phyloP scores from a whole-genome alignment of 2,797 vertebrate species.

The Danio jaintianensis region DNA sequence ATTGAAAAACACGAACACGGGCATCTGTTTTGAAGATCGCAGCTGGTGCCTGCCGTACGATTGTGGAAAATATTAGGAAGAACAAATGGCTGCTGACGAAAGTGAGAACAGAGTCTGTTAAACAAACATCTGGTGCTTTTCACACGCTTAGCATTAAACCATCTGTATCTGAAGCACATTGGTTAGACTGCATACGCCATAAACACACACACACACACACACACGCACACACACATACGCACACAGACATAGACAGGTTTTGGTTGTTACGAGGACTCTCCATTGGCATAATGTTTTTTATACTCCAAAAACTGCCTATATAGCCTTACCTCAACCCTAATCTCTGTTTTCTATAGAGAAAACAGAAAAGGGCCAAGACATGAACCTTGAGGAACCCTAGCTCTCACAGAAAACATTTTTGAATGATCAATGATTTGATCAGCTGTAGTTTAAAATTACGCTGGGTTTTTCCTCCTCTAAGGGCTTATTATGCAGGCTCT shows the following conservation, averaged over 20 bases:
- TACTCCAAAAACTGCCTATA: too few species aligned
- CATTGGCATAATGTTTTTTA: too few species aligned
- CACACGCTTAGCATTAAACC: slow-evolving; percentile 54
- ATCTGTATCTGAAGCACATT: slow-evolving; percentile 60
- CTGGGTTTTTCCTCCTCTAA: too few species aligned
- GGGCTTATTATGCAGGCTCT: too few species aligned
- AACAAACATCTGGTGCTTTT: slow-evolving; percentile 67
- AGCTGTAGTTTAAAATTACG: too few species aligned
- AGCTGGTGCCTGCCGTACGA: slow-evolving; percentile 32
- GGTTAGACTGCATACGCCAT: slow-evolving; percentile 17
- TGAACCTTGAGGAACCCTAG: too few species aligned
- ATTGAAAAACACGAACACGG: slow-evolving; percentile 8
- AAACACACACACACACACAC: slow-evolving; percentile 32
- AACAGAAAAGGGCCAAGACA: too few species aligned
- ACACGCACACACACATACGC: slow-evolving; percentile 25
- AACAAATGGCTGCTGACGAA: slow-evolving; percentile 60
- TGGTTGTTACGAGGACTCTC: too few species aligned
- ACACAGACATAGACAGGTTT: slow-evolving; percentile 24
- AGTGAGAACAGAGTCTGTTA: slow-evolving; percentile 59
- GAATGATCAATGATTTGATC: too few species aligned
- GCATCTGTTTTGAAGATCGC: slow-evolving; percentile 22
- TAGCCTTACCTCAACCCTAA: too few species aligned
- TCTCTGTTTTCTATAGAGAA: too few species aligned
- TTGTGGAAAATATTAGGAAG: slow-evolving; percentile 49
- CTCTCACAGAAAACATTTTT: too few species aligned